Base-by-base conservation (phyloP, 2,797 vertebrate species). In the Taenioides sp. region DNA sequence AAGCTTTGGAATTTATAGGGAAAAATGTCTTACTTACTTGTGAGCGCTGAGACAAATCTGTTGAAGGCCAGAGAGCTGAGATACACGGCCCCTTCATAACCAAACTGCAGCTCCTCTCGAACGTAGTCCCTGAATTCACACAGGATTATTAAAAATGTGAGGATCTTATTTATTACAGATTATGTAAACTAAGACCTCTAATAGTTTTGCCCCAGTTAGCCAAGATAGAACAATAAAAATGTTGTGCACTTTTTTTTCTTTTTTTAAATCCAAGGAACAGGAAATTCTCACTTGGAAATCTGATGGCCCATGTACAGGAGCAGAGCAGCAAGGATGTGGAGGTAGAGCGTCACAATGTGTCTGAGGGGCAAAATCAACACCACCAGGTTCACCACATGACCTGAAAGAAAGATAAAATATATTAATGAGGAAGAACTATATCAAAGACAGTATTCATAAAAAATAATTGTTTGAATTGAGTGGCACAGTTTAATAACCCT, bases 301-400 rank as follows among this genome's bases (percentile, higher is more conserved):
- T 92, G 92, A 84, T 97, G 96, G 34, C 93, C 94, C 76, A 94
- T 88, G 61, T 93, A 95, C 0, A 96, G 92, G 3, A 97, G 93
- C 23, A 95, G 84, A 7, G 79, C 86, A 0, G 92, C 91, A 1
- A 97, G 92, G 65, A 96, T 80, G 47, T 95, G 93, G 70, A 96
- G 94, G 87, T 96, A 96, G 79, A 97, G 89, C 25, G 87, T 93
- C 71, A 96, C 94, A 58, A 97, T 94, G 76, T 92, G 92, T 65
- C 90, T 93, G 80, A 96, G 76, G 0, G 96, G 95, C 65, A 97
- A 79, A 61, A 92, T 64, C 78, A 96, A 79, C 62, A 96, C 85
- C 80, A 95, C 91, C 28, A 91, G 69, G n/a, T 95, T 95, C 7
- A 94, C 76, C 72, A 95, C 23, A 49, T 97, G 95, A 87, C 94